Evolutionary conservation across 1,140 invertebrate species (phyloP).

Genomic region (Pectinophora gossypiella): DNA sequence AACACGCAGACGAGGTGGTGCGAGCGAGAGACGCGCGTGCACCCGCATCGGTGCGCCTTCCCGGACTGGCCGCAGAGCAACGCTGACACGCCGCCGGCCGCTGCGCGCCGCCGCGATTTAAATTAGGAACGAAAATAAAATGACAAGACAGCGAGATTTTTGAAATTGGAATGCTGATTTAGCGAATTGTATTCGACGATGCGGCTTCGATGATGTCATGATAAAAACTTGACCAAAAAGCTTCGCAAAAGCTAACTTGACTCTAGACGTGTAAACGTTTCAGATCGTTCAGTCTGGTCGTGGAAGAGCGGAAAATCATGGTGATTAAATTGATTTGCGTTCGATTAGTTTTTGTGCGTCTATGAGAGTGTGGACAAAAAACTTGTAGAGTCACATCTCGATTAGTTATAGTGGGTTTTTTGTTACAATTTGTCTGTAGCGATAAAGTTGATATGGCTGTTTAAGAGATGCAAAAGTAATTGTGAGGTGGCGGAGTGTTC

Average conservation of each 20-base stretch:
- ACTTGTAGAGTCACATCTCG: neutral
- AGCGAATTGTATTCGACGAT: conserved; percentile 14
- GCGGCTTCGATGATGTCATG: neutral
- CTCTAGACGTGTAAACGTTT: neutral
- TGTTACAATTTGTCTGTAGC: neutral
- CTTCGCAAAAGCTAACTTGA: neutral
- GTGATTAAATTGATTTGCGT: neutral
- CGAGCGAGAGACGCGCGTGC: conserved; percentile 39
- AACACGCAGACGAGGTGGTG: conserved; percentile 32
- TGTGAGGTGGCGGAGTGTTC: neutral
- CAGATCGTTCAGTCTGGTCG: neutral
- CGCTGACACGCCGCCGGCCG: conserved; percentile 17
- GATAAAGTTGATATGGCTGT: neutral
- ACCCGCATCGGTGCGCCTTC: conserved; percentile 57
- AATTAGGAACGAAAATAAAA: conserved; percentile 60
- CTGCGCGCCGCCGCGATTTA: conserved; percentile 36
- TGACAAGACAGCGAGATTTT: conserved; percentile 29
- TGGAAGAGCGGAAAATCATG: neutral
- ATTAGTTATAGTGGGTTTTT: neutral
- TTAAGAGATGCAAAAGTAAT: neutral
- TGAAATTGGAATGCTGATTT: conserved; percentile 29
- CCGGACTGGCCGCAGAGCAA: conserved; percentile 35
- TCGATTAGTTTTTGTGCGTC: neutral
- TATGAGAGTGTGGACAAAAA: neutral
- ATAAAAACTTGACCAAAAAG: too few relatives aligned